phyloP scores from a whole-genome alignment of 2,888 invertebrate genomes.

The Ecliptopera silaceata region DNA sequence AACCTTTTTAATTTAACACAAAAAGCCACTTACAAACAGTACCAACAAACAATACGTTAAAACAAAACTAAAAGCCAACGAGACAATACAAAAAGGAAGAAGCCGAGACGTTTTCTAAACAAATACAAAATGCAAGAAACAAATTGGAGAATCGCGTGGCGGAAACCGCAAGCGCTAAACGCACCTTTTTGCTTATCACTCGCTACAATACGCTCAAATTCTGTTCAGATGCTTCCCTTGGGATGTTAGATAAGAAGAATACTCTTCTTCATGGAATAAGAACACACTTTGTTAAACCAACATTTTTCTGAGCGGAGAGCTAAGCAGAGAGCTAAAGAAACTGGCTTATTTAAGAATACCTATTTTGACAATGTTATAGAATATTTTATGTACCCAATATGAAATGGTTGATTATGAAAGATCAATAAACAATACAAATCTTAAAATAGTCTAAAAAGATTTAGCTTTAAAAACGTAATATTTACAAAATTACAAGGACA shows the following conservation, averaged over 20 bases:
- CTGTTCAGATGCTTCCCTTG: conserved; percentile 29
- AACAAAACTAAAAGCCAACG: conserved; percentile 20
- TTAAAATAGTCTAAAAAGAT: background rate
- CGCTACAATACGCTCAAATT: conserved; percentile 30
- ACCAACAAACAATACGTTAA: conserved; percentile 18
- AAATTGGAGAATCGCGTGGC: conserved; percentile 28
- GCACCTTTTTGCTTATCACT: conserved; percentile 33
- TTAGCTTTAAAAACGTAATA: background rate
- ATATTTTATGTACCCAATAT: conserved; percentile 5
- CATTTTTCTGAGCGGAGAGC: conserved; percentile 4
- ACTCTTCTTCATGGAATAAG: conserved; percentile 20
- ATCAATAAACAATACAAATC: too few species aligned
- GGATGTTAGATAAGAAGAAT: conserved; percentile 27
- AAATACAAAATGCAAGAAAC: conserved; percentile 29
- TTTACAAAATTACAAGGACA: background rate
- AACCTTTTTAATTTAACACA: conserved; percentile 5
- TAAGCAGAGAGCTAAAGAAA: conserved; percentile 5
- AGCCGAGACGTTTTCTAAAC: conserved; percentile 25
- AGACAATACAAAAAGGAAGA: conserved; percentile 28
- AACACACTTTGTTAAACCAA: conserved; percentile 17
- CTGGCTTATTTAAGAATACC: background rate
- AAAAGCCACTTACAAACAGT: conserved; percentile 19
- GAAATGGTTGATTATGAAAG: too few species aligned
- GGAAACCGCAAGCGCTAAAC: conserved; percentile 28
- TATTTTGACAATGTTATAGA: background rate